These are phyloP conservation scores for Smittia sp. DNA, from an alignment of 2,888 invertebrate genomes.

Conservation along the genomic window DNA sequence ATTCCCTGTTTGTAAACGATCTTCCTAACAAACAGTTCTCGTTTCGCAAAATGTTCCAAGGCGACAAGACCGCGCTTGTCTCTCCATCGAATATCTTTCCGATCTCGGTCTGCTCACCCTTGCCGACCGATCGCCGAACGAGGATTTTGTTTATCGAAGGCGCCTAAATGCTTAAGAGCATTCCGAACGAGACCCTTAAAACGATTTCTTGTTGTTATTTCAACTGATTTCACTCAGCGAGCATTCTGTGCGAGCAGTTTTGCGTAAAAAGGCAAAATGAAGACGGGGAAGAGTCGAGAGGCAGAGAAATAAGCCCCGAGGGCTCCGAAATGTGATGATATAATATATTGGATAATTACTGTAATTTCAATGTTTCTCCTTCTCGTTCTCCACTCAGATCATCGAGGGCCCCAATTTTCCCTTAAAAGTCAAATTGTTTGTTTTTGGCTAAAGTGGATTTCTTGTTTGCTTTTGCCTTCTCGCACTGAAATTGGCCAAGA, in stretches of 20 bases:
- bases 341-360: conserved; percentile 42
- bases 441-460: conserved; percentile 16
- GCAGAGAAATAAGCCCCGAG: background rate
- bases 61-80: too few relatives aligned
- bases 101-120: too few relatives aligned
- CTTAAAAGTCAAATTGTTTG: conserved; percentile 35
- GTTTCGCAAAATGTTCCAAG: background rate
- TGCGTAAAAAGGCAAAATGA: conserved; percentile 10
- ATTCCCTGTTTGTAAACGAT: background rate
- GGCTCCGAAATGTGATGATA: conserved; percentile 38
- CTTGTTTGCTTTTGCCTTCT: background rate
- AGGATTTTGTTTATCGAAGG: conserved; percentile 16
- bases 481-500: conserved; percentile 16
- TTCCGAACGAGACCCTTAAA: conserved; percentile 13
- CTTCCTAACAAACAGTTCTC: background rate
- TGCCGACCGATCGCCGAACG: too few relatives aligned
- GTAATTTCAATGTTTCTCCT: conserved; percentile 35
- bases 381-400: background rate
- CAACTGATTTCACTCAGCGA: background rate
- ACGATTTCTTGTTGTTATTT: background rate
- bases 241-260: conserved; percentile 7
- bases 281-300: background rate
- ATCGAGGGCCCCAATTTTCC: conserved; percentile 20
- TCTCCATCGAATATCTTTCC: background rate
- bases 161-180: conserved; percentile 26